These are phyloP conservation scores for Phaethornis superciliosus DNA, from an alignment of 2,113 vertebrate species.

Conservation along the genomic window DNA sequence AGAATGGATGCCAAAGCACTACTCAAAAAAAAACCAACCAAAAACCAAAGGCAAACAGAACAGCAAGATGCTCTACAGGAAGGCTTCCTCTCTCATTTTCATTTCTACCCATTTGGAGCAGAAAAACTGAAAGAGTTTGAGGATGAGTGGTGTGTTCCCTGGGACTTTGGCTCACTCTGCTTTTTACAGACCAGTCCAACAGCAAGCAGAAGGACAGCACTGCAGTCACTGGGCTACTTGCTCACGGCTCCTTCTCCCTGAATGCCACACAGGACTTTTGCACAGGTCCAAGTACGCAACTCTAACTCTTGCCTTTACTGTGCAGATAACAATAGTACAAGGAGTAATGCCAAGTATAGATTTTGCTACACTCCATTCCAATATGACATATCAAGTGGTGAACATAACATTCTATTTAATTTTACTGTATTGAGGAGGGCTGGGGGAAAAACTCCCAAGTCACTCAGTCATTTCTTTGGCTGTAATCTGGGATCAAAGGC, in stretches of 20 bases:
- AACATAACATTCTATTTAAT: background rate
- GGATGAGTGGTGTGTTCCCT: background rate
- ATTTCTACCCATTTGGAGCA: background rate
- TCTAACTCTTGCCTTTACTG: background rate
- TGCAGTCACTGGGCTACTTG: background rate
- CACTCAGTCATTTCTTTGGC: background rate
- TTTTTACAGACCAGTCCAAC: background rate
- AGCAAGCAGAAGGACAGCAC: background rate
- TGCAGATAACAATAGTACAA: background rate
- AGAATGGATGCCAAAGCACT: background rate
- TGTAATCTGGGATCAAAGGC: background rate
- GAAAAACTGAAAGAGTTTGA: background rate
- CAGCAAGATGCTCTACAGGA: background rate
- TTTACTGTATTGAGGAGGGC: background rate
- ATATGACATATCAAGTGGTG: background rate
- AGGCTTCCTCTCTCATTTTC: background rate
- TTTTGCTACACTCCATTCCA: background rate
- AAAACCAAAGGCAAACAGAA: background rate
- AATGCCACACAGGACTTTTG: background rate
- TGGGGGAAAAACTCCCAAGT: background rate
- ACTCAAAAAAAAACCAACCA: background rate
- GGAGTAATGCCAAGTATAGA: background rate
- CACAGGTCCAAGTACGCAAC: rapidly evolving
- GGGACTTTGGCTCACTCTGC: background rate
- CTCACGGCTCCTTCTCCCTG: background rate